Evolutionary conservation across 2,888 invertebrate genomes (phyloP).

Genomic region (Eupelmus urozonus): DNA sequence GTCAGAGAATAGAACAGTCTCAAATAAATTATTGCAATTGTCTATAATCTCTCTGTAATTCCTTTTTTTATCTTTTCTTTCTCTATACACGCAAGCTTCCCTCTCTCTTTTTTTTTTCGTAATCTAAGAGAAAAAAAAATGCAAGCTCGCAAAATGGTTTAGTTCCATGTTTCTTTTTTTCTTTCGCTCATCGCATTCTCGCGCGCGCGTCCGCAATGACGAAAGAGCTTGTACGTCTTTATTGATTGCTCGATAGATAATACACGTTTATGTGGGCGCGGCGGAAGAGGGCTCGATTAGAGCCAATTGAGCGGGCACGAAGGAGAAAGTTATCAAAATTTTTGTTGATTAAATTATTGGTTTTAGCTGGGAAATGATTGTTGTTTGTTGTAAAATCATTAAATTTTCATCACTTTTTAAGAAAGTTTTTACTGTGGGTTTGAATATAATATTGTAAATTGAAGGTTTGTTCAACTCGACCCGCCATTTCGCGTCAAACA

Average conservation of each 20-base stretch:
- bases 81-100: not conserved
- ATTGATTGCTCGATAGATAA: not conserved
- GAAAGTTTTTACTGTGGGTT: too few species aligned
- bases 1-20: slow-evolving; percentile 54
- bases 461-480: slow-evolving; percentile 11
- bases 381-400: too few species aligned
- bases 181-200: not conserved
- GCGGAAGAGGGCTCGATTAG: not conserved
- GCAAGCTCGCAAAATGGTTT: slow-evolving; percentile 19
- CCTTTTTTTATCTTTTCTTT: not conserved
- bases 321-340: not conserved
- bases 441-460: not conserved
- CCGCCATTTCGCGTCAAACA: not conserved
- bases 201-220: too few species aligned
- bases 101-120: not conserved
- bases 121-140: not conserved
- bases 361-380: too few species aligned
- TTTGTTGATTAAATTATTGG: not conserved
- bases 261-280: not conserved
- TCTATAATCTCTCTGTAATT: slow-evolving; percentile 47
- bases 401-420: too few species aligned
- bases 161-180: not conserved
- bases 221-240: too few species aligned
- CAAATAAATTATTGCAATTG: slow-evolving; percentile 60
- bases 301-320: slow-evolving; percentile 5